Evolutionary conservation across 2,113 vertebrate genomes (phyloP).

Genomic region (Syngnathus floridae): DNA sequence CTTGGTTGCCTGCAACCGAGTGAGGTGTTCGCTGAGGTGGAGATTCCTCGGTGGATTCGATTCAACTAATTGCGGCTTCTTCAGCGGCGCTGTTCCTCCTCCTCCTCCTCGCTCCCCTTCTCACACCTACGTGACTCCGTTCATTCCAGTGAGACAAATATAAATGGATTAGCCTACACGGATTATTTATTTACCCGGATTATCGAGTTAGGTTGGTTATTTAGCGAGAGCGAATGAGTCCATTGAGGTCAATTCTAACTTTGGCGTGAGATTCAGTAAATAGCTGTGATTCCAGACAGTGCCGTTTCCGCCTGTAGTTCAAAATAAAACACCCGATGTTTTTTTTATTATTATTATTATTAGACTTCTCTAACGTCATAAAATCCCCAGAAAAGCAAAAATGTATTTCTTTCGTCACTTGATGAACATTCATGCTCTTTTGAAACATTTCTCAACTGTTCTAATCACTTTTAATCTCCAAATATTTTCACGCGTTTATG

Average conservation of each 20-base stretch:
- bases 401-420: neutral
- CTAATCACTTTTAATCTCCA: neutral
- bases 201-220: constrained; percentile 11
- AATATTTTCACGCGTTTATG: neutral
- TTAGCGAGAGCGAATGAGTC: neutral
- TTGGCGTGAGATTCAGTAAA: neutral
- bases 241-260: constrained; percentile 2
- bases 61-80: neutral
- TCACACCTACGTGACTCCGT: neutral
- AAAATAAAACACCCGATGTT: neutral
- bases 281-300: too few relatives aligned
- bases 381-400: neutral
- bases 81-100: neutral
- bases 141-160: neutral
- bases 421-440: neutral
- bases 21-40: neutral
- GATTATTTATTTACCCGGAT: constrained; percentile 52
- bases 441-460: neutral
- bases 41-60: neutral
- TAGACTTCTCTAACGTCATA: too few relatives aligned
- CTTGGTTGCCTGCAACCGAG: neutral
- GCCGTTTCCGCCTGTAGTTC: neutral
- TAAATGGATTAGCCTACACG: constrained; percentile 44
- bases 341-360: neutral
- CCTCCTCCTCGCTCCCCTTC: constrained; percentile 16